A percentile compares a stretch with the other conserved stretches of the same genome.
phyloP scores from a whole-genome alignment of 2,888 invertebrate species.

The Linnaemya tessellans region DNA sequence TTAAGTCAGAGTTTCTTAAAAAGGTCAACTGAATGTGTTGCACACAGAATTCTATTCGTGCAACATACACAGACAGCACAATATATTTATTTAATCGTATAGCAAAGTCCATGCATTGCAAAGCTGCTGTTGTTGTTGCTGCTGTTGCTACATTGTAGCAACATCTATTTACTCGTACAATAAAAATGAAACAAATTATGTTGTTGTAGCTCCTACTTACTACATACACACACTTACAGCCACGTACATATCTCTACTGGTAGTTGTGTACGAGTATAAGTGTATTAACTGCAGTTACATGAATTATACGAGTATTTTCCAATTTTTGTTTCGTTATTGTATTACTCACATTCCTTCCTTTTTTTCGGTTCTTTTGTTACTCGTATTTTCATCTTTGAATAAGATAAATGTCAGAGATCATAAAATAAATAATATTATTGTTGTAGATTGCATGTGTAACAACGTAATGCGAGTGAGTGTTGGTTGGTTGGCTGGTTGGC shows the following conservation, averaged over 20 bases:
- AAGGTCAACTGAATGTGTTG: constrained; percentile 64
- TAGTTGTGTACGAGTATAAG: background rate
- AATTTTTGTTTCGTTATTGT: constrained; percentile 14
- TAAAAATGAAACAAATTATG: constrained; percentile 50
- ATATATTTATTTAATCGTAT: background rate
- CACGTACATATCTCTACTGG: background rate
- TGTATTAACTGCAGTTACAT: constrained; percentile 29
- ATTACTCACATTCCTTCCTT: background rate
- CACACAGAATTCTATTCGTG: constrained; percentile 21
- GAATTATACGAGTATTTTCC: constrained; percentile 31
- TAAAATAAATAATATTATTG: constrained; percentile 49
- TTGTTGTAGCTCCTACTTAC: constrained; percentile 25
- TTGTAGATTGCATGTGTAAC: constrained; percentile 23
- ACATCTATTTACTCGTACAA: constrained; percentile 6
- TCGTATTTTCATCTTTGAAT: constrained; percentile 32
- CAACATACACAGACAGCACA: background rate
- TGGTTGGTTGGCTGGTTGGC: no score
- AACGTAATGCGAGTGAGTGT: constrained; percentile 4
- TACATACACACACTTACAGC: constrained; percentile 5
- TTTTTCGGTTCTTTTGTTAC: constrained; percentile 18
- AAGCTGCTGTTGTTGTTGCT: constrained; percentile 7
- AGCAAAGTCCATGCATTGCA: constrained; percentile 6
- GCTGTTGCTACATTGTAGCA: constrained; percentile 20
- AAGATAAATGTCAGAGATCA: constrained; percentile 48
- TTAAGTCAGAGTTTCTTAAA: constrained; percentile 53